Evolutionary conservation across 2,113 vertebrate species (phyloP).

Genomic region (Craseonycteris thonglongyai): DNA sequence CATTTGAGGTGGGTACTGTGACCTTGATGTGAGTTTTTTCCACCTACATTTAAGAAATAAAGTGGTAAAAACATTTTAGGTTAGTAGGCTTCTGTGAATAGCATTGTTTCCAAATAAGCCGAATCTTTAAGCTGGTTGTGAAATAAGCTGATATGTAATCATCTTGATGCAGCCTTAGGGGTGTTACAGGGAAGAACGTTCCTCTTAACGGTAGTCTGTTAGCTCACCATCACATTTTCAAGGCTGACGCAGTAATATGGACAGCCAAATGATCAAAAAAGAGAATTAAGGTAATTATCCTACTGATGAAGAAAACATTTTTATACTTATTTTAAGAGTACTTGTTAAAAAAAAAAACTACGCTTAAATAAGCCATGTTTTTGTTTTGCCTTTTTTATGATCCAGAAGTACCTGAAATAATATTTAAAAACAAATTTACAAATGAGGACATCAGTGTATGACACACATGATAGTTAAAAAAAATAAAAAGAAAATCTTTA

Average conservation of each 20-base stretch:
- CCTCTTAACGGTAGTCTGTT: slow-evolving; percentile 11
- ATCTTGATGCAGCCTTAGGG: slow-evolving; percentile 59
- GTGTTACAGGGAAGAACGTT: slow-evolving; percentile 7
- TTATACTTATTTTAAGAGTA: slow-evolving; percentile 20
- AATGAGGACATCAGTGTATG: slow-evolving; percentile 13
- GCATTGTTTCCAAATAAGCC: slow-evolving; percentile 61
- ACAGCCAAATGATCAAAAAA: slow-evolving; percentile 7
- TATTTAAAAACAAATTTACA: slow-evolving; percentile 40
- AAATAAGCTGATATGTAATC: slow-evolving; percentile 58
- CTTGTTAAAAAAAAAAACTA: slow-evolving; percentile 27
- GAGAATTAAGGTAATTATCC: slow-evolving; percentile 9
- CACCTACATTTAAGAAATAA: slow-evolving; percentile 86
- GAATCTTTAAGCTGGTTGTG: slow-evolving; percentile 55
- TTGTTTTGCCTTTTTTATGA: neutral
- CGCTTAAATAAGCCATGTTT: neutral
- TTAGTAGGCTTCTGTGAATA: slow-evolving; percentile 75
- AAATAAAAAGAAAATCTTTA: slow-evolving; percentile 42
- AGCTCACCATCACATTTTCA: slow-evolving; percentile 38
- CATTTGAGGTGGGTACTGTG: slow-evolving; percentile 82
- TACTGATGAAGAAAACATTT: slow-evolving; percentile 11
- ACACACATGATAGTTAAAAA: slow-evolving; percentile 39
- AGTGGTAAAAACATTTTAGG: slow-evolving; percentile 80
- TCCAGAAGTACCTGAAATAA: slow-evolving; percentile 32
- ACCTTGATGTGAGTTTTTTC: slow-evolving; percentile 86
- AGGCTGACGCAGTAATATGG: neutral